Conservation (phyloP, 1,140 invertebrate genomes). For the Neodiprion virginianus region DNA sequence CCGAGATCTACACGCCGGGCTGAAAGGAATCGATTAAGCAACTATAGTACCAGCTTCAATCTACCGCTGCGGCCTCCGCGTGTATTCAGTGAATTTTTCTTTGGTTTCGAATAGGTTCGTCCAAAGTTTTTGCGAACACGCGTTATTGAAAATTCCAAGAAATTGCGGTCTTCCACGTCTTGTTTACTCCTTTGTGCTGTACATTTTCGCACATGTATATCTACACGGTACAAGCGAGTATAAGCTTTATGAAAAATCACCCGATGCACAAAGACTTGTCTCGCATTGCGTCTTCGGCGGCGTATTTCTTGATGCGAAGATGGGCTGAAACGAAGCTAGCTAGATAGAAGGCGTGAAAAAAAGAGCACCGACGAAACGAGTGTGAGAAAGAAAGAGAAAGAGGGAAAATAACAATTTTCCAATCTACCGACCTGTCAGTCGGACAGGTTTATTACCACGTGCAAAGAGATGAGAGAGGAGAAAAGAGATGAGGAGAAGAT, state of each 20-base stretch:
- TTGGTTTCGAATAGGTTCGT: too few relatives aligned
- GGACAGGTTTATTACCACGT: constrained; percentile 55
- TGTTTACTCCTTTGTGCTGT: too few relatives aligned
- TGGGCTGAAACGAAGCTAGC: too few relatives aligned
- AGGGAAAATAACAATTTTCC: constrained; percentile 32
- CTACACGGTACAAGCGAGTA: too few relatives aligned
- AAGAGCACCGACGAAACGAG: neutral
- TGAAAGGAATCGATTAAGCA: neutral
- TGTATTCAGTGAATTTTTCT: too few relatives aligned
- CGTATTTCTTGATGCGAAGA: too few relatives aligned
- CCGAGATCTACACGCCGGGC: neutral
- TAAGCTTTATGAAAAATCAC: too few relatives aligned
- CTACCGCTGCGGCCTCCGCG: neutral
- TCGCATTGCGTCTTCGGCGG: too few relatives aligned
- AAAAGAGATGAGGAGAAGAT: neutral
- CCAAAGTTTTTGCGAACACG: too few relatives aligned
- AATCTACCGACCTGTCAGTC: constrained; percentile 27
- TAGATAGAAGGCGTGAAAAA: neutral
- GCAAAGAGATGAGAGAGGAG: constrained; percentile 5
- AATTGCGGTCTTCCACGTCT: too few relatives aligned
- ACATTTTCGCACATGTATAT: too few relatives aligned
- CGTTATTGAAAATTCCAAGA: too few relatives aligned
- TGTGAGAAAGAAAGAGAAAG: neutral
- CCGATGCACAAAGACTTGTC: neutral
- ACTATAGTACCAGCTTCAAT: neutral